A percentile compares a stretch with the other conserved stretches of the same genome.
phyloP scores from a whole-genome alignment of 2,797 vertebrate species.

The Astyanax mexicanus region DNA sequence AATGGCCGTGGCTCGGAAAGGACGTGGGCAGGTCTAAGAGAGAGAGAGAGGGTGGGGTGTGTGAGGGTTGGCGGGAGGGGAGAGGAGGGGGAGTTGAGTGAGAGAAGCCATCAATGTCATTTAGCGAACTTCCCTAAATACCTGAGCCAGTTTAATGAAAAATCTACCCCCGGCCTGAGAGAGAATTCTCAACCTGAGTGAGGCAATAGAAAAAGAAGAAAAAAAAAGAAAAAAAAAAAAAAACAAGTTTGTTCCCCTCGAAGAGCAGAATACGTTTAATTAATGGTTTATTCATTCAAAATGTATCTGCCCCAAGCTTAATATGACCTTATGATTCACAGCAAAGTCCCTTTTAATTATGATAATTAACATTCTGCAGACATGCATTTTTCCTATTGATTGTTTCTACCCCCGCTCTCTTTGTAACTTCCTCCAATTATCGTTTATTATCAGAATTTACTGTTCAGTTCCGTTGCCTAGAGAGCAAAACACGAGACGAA shows the following conservation, averaged over 20 bases:
- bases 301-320: slow-evolving; percentile 66
- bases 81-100: too few relatives aligned
- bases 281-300: slow-evolving; percentile 65
- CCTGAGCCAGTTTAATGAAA: slow-evolving; percentile 42
- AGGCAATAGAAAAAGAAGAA: slow-evolving; percentile 59
- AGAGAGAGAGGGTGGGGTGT: slow-evolving; percentile 1
- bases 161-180: slow-evolving; percentile 26
- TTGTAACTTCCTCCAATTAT: slow-evolving; percentile 66
- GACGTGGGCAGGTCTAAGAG: slow-evolving; percentile 11
- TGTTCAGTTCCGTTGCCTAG: slow-evolving; percentile 54
- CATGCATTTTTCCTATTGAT: slow-evolving; percentile 63
- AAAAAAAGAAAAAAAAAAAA: slow-evolving; percentile 54
- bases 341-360: slow-evolving; percentile 71
- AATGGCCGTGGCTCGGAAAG: slow-evolving; percentile 13
- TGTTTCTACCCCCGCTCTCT: slow-evolving; percentile 66
- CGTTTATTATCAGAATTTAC: slow-evolving; percentile 67
- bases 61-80: too few relatives aligned
- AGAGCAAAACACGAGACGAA: slow-evolving; percentile 22
- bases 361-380: slow-evolving; percentile 75
- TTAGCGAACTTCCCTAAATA: slow-evolving; percentile 48
- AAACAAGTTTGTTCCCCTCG: slow-evolving; percentile 52
- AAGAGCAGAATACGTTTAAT: slow-evolving; percentile 63
- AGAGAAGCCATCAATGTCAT: slow-evolving; percentile 47
- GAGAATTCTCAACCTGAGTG: slow-evolving; percentile 49
- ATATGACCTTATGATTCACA: slow-evolving; percentile 73